Evolutionary conservation across 2,797 vertebrate species (phyloP).

Genomic region (Phoxinus dragarum): DNA sequence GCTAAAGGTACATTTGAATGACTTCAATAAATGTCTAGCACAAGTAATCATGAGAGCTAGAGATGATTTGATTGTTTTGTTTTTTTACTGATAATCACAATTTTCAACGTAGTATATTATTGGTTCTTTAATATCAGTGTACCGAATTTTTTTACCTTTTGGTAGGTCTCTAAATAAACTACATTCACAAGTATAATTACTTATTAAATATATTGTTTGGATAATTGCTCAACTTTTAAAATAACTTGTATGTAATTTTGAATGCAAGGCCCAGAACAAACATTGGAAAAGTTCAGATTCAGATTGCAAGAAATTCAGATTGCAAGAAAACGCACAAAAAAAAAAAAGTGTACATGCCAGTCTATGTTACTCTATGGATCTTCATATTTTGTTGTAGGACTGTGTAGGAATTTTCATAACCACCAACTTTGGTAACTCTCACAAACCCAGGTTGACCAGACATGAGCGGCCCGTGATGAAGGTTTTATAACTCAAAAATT

Average conservation of each 20-base stretch:
- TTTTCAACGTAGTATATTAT: neutral
- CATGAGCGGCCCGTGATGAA: neutral
- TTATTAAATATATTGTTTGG: no score
- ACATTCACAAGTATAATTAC: neutral
- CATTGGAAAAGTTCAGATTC: neutral
- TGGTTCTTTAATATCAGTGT: neutral
- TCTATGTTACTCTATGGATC: neutral
- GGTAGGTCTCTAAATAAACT: no score
- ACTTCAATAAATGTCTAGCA: neutral
- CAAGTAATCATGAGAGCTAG: neutral
- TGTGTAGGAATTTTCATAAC: neutral
- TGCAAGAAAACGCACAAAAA: neutral
- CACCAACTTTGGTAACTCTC: neutral
- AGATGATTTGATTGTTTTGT: neutral
- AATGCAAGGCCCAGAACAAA: neutral
- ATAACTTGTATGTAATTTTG: neutral
- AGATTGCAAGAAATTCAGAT: neutral
- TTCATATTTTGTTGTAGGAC: neutral
- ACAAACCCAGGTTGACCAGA: neutral
- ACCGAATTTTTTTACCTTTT: neutral
- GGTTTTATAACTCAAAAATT: neutral
- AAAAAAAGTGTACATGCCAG: neutral
- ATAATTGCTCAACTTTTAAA: neutral
- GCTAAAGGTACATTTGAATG: neutral
- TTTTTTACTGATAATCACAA: neutral